Percentiles rank a stretch among this genome's conserved stretches.
Conservation (phyloP, 2,113 vertebrate genomes). For the Pomatostomus ruficeps region DNA sequence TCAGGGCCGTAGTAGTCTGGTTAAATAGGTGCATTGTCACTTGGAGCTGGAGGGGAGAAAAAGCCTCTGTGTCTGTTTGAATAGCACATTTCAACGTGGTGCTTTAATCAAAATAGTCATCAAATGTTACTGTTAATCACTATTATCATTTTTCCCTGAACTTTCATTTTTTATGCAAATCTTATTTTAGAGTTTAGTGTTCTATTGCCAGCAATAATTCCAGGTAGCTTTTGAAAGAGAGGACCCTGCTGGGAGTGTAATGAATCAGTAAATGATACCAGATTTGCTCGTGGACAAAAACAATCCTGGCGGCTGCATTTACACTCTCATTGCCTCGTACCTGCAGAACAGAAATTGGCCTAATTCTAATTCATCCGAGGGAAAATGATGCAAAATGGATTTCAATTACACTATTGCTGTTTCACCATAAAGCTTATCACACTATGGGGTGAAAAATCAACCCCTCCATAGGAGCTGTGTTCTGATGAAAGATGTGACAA, state of each 20-base stretch:
- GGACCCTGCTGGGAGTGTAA: slow-evolving; percentile 59
- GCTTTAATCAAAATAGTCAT: background rate
- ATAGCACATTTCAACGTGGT: background rate
- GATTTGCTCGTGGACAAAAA: slow-evolving; percentile 28
- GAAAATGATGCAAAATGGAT: slow-evolving; percentile 51
- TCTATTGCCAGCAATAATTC: slow-evolving; percentile 40
- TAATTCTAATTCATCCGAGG: slow-evolving; percentile 64
- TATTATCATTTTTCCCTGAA: background rate
- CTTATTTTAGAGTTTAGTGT: slow-evolving; percentile 28
- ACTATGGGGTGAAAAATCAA: background rate
- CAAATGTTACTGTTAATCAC: slow-evolving; percentile 33
- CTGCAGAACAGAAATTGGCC: slow-evolving; percentile 57
- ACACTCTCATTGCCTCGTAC: background rate
- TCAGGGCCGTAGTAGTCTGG: background rate
- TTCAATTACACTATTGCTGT: slow-evolving; percentile 48
- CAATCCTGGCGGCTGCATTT: slow-evolving; percentile 31
- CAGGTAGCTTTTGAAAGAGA: slow-evolving; percentile 66
- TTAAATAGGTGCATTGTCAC: background rate
- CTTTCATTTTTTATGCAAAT: slow-evolving; percentile 44
- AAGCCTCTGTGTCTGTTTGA: background rate
- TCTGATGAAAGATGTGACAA: background rate
- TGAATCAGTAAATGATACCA: slow-evolving; percentile 68
- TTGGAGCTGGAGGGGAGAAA: background rate
- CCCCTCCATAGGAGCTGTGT: background rate
- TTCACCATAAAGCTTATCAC: slow-evolving; percentile 36